Conservation (phyloP, 2,113 vertebrate genomes). For the Acanthisitta chloris region DNA sequence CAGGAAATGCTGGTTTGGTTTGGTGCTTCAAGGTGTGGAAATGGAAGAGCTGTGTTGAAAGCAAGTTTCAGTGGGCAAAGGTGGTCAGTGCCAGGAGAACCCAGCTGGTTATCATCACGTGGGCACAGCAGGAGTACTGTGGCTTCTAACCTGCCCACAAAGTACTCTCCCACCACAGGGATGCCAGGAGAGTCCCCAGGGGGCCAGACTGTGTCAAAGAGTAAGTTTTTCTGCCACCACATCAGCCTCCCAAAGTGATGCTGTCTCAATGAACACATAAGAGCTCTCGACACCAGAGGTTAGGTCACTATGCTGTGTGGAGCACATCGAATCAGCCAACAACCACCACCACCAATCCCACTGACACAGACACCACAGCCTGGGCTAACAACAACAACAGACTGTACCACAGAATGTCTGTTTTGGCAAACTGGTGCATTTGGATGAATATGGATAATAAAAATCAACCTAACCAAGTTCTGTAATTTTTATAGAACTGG, state of each 20-base stretch:
- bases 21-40: background rate
- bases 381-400: background rate
- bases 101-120: fast-evolving
- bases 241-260: background rate
- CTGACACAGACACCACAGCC: fast-evolving
- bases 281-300: background rate
- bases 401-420: background rate
- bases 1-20: background rate
- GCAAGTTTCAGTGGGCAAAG: fast-evolving
- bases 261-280: background rate
- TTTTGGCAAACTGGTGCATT: background rate
- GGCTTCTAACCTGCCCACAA: background rate
- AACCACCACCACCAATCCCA: background rate
- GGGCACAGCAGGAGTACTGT: fast-evolving
- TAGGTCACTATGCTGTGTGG: background rate
- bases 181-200: background rate
- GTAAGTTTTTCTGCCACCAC: background rate
- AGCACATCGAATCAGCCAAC: background rate
- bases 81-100: background rate
- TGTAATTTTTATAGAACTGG: background rate
- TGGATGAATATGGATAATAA: background rate
- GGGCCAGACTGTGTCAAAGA: background rate
- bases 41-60: background rate
- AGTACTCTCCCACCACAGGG: background rate
- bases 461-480: background rate